These are phyloP conservation scores for Chymomyza fuscimana DNA, from an alignment of 2,888 invertebrate species.

Conservation along the genomic window DNA sequence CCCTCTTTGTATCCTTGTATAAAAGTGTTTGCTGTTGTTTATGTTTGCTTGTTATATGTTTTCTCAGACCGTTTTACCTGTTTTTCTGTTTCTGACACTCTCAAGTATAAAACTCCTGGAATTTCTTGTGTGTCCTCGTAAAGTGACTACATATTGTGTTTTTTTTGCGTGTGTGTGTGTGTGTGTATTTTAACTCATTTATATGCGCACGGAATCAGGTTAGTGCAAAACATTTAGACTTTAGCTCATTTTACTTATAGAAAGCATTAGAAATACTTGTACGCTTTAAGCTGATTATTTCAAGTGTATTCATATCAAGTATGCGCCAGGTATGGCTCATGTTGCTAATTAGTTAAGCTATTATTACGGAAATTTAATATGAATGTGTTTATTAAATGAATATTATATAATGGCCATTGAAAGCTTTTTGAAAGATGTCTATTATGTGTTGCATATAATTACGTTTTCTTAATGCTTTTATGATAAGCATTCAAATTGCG, in stretches of 20 bases:
- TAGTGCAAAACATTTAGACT: neutral
- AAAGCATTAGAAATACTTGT: neutral
- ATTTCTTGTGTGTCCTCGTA: neutral
- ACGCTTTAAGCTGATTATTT: neutral
- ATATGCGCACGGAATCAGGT: neutral
- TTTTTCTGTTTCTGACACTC: neutral
- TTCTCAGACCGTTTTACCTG: neutral
- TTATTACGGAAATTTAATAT: neutral
- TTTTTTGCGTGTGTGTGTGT: neutral
- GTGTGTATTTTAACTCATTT: neutral
- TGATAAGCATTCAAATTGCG: neutral
- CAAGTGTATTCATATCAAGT: neutral
- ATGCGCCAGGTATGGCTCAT: neutral
- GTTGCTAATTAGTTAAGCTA: neutral
- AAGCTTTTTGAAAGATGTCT: neutral
- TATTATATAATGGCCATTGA: neutral
- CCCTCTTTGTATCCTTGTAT: neutral
- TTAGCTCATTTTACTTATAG: neutral
- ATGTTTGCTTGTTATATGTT: neutral
- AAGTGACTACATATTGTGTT: neutral
- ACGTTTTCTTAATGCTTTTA: neutral
- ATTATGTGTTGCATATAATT: neutral
- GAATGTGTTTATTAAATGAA: neutral
- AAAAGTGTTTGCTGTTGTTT: neutral
- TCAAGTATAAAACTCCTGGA: neutral